Evolutionary conservation across 2,888 invertebrate genomes (phyloP).

Genomic region (Microdon myrmicae): DNA sequence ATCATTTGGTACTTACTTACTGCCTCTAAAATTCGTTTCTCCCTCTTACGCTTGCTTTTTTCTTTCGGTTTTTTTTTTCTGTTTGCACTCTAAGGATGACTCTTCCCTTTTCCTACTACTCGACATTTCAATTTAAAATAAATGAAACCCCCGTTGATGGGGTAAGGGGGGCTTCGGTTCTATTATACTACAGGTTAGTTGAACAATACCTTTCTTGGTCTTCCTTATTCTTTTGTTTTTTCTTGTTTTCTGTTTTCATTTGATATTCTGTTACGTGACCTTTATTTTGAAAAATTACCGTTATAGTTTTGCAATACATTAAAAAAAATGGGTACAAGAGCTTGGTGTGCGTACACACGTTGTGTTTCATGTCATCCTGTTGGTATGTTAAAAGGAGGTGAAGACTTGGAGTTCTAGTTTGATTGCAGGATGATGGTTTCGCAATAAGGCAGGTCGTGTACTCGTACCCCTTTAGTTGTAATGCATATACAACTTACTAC

Average conservation of each 20-base stretch:
- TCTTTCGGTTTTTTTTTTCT: neutral
- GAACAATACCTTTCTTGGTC: neutral
- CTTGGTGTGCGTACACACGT: neutral
- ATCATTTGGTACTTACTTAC: slow-evolving; percentile 1
- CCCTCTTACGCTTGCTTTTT: slow-evolving; percentile 19
- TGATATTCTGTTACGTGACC: slow-evolving; percentile 15
- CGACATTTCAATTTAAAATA: slow-evolving; percentile 6
- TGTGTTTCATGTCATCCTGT: neutral
- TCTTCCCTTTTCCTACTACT: too few relatives aligned
- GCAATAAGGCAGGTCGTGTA: slow-evolving; percentile 37
- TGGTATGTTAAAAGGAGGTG: slow-evolving; percentile 17
- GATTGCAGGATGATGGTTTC: slow-evolving; percentile 3
- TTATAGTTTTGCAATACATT: too few relatives aligned
- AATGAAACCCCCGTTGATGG: neutral
- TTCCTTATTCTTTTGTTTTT: slow-evolving; percentile 14
- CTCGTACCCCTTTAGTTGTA: too few relatives aligned
- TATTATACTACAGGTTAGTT: too few relatives aligned
- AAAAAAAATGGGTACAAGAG: neutral
- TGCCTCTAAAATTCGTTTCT: slow-evolving; percentile 12
- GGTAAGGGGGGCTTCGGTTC: neutral
- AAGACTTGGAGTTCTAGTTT: slow-evolving; percentile 31
- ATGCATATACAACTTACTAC: slow-evolving; percentile 17
- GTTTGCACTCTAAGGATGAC: too few relatives aligned
- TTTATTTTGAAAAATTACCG: slow-evolving; percentile 27
- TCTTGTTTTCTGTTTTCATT: slow-evolving; percentile 9